phyloP scores from a whole-genome alignment of 2,888 invertebrate species.

The Automeris io region DNA sequence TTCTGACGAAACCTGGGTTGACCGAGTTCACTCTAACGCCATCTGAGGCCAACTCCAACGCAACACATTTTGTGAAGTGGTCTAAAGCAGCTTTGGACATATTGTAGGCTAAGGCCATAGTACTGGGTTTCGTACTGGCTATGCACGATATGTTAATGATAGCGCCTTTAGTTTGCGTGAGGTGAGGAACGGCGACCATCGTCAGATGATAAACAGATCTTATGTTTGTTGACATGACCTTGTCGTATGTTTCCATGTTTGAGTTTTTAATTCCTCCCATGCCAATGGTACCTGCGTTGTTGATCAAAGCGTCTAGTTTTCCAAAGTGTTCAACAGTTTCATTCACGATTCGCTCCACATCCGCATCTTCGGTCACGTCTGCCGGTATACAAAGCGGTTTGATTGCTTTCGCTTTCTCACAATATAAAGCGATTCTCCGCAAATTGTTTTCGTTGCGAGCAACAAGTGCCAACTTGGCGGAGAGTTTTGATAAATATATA shows the following conservation, averaged over 20 bases:
- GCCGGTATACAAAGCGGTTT: constrained; percentile 77
- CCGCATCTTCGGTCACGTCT: constrained; percentile 82
- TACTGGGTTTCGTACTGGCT: constrained; percentile 80
- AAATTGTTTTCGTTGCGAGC: constrained; percentile 66
- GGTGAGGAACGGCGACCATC: constrained; percentile 88
- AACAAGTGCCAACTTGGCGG: constrained; percentile 79
- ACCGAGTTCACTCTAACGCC: constrained; percentile 92
- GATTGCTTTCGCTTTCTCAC: constrained; percentile 73
- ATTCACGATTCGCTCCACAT: constrained; percentile 80
- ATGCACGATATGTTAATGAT: constrained; percentile 96
- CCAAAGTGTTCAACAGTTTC: constrained; percentile 83
- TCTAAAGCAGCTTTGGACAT: constrained; percentile 96
- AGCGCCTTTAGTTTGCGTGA: constrained; percentile 86
- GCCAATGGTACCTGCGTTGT: constrained; percentile 90
- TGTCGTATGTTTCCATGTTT: constrained; percentile 88
- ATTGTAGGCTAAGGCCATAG: constrained; percentile 89
- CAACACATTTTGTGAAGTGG: constrained; percentile 93
- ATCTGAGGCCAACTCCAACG: constrained; percentile 88
- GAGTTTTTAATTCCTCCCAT: constrained; percentile 89
- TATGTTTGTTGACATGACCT: constrained; percentile 90
- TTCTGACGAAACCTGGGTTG: no score
- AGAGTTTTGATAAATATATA: constrained; percentile 79
- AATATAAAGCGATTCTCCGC: constrained; percentile 54
- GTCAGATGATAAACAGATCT: constrained; percentile 88
- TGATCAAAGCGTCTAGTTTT: constrained; percentile 85